Conservation (phyloP, 2,888 invertebrate species). For the Ectropis crepuscularia region DNA sequence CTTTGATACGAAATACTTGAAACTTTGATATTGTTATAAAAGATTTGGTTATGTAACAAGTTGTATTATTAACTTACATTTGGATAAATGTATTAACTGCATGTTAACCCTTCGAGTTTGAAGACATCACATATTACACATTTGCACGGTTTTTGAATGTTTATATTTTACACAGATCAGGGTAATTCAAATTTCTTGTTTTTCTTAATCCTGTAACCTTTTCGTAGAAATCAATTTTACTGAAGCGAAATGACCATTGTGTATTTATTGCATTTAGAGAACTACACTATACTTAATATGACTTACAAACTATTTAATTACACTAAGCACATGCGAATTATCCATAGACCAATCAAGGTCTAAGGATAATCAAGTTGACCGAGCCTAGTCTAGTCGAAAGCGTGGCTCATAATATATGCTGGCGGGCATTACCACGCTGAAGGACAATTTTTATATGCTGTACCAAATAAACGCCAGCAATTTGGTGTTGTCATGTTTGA, state of each 20-base stretch:
- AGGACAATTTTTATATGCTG: too few relatives aligned
- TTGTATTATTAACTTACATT: conserved; percentile 45
- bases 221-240: conserved; percentile 6
- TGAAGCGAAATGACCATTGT: background rate
- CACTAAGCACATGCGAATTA: too few relatives aligned
- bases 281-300: too few relatives aligned
- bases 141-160: conserved; percentile 62
- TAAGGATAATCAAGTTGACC: too few relatives aligned
- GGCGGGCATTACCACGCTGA: too few relatives aligned
- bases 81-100: conserved; percentile 41
- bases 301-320: too few relatives aligned
- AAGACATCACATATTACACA: conserved; percentile 40
- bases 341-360: too few relatives aligned
- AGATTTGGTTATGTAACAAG: conserved; percentile 43
- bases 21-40: conserved; percentile 50
- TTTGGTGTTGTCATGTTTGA: too few relatives aligned
- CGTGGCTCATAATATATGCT: too few relatives aligned
- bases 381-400: too few relatives aligned
- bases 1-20: conserved; percentile 48
- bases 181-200: conserved; percentile 59
- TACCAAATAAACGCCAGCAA: too few relatives aligned
- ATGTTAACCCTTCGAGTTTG: conserved; percentile 44
- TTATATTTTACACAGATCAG: conserved; percentile 64
- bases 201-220: conserved; percentile 33
- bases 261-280: too few relatives aligned